A percentile compares a stretch with the other conserved stretches of the same genome.
phyloP scores from a whole-genome alignment of 1,140 invertebrate species.

The Hyposmocoma kahamanoa region DNA sequence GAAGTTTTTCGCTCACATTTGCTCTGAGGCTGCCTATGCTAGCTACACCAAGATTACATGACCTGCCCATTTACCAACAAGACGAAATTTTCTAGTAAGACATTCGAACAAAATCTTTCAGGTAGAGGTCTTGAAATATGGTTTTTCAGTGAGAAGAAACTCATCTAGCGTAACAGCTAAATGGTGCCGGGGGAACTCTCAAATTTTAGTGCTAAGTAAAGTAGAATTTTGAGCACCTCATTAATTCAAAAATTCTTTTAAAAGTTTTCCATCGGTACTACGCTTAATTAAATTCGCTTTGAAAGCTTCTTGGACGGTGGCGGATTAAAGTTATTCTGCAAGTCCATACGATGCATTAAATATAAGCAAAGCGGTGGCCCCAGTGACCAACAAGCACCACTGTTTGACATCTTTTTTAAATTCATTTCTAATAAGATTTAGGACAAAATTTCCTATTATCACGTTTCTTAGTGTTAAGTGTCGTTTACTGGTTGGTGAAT shows the following conservation, averaged over 20 bases:
- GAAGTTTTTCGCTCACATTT: conserved; percentile 5
- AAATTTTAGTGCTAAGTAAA: conserved; percentile 8
- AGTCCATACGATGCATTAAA: too few relatives aligned
- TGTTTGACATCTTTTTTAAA: too few relatives aligned
- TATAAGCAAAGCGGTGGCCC: too few relatives aligned
- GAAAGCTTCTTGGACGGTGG: conserved; percentile 3
- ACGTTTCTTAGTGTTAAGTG: too few relatives aligned
- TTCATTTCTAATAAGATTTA: too few relatives aligned
- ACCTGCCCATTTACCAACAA: background rate
- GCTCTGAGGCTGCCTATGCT: background rate
- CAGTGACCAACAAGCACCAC: too few relatives aligned
- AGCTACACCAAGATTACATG: background rate
- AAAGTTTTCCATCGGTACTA: conserved; percentile 9
- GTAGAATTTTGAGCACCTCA: conserved; percentile 20
- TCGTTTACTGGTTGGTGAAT: too few relatives aligned
- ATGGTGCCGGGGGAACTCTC: conserved; percentile 5
- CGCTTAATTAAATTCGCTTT: conserved; percentile 16
- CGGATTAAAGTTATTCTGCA: background rate
- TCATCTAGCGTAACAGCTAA: conserved; percentile 7
- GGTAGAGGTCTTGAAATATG: background rate
- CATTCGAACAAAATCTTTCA: background rate
- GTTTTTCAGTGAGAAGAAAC: background rate
- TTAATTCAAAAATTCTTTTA: conserved; percentile 20
- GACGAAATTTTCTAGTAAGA: background rate
- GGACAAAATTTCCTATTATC: too few relatives aligned